Base-by-base conservation (phyloP, 2,797 vertebrate genomes). In the Macroramphosus scolopax region DNA sequence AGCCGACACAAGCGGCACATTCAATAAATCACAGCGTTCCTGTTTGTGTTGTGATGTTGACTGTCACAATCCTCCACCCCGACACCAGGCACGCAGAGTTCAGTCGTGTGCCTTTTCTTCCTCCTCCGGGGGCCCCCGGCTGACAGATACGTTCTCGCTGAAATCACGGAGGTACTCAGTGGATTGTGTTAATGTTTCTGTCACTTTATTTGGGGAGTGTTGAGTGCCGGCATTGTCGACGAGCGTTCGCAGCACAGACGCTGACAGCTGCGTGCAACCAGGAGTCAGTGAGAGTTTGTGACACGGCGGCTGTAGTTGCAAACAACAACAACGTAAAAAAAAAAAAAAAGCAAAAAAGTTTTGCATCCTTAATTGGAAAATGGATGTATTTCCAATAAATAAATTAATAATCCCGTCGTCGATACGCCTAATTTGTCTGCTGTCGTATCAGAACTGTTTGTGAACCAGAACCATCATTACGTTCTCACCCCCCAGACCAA, bases 1-100 rank as follows among this genome's bases (percentile, higher is more conserved):
- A 85, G 80, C 56, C 58, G 68, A 78, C 65, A 59, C 75, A 64
- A 76, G 73, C 49, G 28, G 77, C 63, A 47, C 65, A 68, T 84
- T 84, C 69, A 83, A 71, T 81, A 79, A 85, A 85, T 85, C 84
- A 79, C 62, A 65, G 74, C 79, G 72, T 81, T 74, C 68, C 77
- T 82, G 74, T 79, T 50, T 45, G 61, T 68, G 69, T 82, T 83
- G 80, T 81, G 78, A 86, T 79, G 82, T 78, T 69, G 80, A 78
- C 80, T 80, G 81, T 84, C 81, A 81, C 70, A 76, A 66, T 72
- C 63, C 67, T 63, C 58, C 61, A 70, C 67, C 74, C 71, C 68
- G 77, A 76, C 67, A 68, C 26, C 71, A 71, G 60, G 50, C 47
- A 35, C 5, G 40, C 61, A 77, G 79, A 73, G 81, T 83, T 85